These are phyloP conservation scores for Drosophila buzzatii DNA, from an alignment of 2,888 invertebrate species.

Conservation along the genomic window DNA sequence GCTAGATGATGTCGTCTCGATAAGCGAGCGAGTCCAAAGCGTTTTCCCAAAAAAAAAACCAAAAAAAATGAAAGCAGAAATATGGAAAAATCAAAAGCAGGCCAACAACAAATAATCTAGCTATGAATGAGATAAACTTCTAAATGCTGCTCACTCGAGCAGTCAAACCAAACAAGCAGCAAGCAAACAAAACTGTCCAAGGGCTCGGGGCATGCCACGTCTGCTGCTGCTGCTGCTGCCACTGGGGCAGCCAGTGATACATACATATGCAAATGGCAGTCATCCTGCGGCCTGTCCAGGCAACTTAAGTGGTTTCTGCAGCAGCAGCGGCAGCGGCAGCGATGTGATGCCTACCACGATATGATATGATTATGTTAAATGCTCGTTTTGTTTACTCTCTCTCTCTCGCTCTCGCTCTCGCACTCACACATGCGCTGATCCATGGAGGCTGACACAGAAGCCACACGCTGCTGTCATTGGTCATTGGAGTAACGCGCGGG, in stretches of 20 bases:
- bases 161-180: conserved; percentile 46
- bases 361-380: conserved; percentile 82
- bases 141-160: conserved; percentile 73
- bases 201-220: conserved; percentile 15
- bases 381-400: conserved; percentile 78
- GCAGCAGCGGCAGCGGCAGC: conserved; percentile 58
- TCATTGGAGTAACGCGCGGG: conserved; percentile 75
- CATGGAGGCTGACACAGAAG: conserved; percentile 36
- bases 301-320: conserved; percentile 78
- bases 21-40: conserved; percentile 32
- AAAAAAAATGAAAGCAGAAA: background rate
- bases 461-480: conserved; percentile 64
- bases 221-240: conserved; percentile 6
- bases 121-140: conserved; percentile 77
- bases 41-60: conserved; percentile 13
- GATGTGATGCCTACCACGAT: conserved; percentile 78
- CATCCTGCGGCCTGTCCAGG: conserved; percentile 65
- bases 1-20: conserved; percentile 45
- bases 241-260: conserved; percentile 15
- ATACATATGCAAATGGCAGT: conserved; percentile 79
- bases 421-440: conserved; percentile 27
- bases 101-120: conserved; percentile 76
- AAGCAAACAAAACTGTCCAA: conserved; percentile 27
- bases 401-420: conserved; percentile 33
- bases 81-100: conserved; percentile 60